Base-by-base conservation (phyloP, 2,113 vertebrate species). In the Cyphomyrus discorhynchus region DNA sequence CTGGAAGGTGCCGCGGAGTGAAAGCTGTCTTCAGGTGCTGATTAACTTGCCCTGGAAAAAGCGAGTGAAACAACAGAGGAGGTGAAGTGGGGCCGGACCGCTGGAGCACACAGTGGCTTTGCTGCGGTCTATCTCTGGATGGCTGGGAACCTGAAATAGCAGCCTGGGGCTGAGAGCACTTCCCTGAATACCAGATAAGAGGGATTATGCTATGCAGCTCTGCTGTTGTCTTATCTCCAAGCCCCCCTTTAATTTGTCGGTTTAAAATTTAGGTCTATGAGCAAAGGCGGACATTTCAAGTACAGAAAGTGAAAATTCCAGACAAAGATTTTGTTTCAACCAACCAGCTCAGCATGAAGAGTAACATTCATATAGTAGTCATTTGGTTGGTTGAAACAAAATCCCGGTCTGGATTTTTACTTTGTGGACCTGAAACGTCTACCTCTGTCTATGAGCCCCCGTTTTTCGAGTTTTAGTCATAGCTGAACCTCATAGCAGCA, bases 71-170 rank as follows among this genome's bases (percentile, higher is more conserved):
- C 31, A 85, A 89, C 90, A 91, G 90, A 92, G 91, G 91, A 94
- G 93, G 91, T 92, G 89, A 85, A 88, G 89, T 24, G 62, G 77
- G 92, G 91, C 92, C 91, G 3, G 6, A 39, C 3, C 62, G 62
- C 91, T 91, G 91, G 87, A 90, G 90, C n/a, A 74, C 46, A 89
- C 87, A 42, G 52, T 87, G 31, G 58, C 53, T 27, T 74, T 74
- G 84, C 15, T 87, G 89, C 21, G 5, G 19, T 93, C 91, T 93
- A 92, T 94, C 93, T 93, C 77, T 92, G 91, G 86, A 91, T 66
- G 77, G 52, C 88, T 47, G 58, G 56, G 77, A 46, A 88, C 86
- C 89, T 92, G 87, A 92, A 93, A 93, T 91, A 90, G 84, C 88
- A 88, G 53, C 77, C 83, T 89, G 84, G 88, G 53, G 47, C 80